Base-by-base conservation (phyloP, 2,888 invertebrate genomes). In the Homarus gammarus region DNA sequence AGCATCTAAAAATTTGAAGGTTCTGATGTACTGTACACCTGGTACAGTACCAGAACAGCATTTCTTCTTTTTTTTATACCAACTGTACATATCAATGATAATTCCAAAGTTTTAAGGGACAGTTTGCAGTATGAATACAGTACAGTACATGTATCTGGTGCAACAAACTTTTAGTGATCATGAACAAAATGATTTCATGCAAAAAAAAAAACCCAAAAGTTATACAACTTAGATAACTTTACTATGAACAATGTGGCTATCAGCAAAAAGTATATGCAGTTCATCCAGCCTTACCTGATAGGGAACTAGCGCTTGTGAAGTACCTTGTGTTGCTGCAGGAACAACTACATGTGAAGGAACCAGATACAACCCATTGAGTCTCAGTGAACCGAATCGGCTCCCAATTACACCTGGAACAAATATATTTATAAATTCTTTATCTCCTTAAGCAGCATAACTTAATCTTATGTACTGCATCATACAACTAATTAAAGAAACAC, bases 291-390 rank as follows among this genome's bases (percentile, higher is more conserved):
- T 40, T 31, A 84, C 84, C 84, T 84, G 84, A 61, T 40, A 40
- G 38, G 84, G 84, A n/a, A 75, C 56, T 2, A 84, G 61, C 36
- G 61, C 56, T 31, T 64, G 61, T 22, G 75, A 44, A 49, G 12
- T 31, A 27, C 18, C 31, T 33, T 40, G 38, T 40, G 40, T 51
- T 18, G 64, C 27, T 38, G 84, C 56, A 3, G 64, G 73, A 12
- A 61, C n/a, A 38, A 75, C 10, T n/a, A 61, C 40, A 8, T 40
- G 75, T 1, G 83, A 73, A 3, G 83, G 49, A 49, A 36, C 72
- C 51, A 44, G 56, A 64, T 87, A 87, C 44, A 87, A 33, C n/a
- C 87, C 87, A 87, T 87, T 87, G 27, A 87, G 27, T 33, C 82
- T 61, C 33, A 87, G 64, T 2, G 82, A 44, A 12, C 82, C 87